phyloP scores from a whole-genome alignment of 1,140 invertebrate genomes.

The Ips nitidus region DNA sequence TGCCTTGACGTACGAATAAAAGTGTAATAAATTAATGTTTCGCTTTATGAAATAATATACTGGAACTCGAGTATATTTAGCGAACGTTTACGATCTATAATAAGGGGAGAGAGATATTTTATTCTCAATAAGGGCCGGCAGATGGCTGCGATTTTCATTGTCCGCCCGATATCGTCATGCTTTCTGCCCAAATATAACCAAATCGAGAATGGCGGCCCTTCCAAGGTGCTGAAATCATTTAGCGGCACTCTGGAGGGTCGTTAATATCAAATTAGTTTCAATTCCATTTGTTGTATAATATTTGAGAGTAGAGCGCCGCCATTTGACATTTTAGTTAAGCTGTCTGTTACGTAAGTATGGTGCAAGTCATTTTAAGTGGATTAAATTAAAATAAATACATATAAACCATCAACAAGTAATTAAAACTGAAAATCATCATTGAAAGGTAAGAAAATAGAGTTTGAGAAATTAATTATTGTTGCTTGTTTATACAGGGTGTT shows the following conservation, averaged over 20 bases:
- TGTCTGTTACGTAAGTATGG: no score
- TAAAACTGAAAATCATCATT: no score
- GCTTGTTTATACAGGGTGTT: no score
- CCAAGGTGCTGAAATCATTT: slow-evolving; percentile 33
- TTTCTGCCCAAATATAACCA: slow-evolving; percentile 45
- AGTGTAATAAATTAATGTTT: slow-evolving; percentile 46
- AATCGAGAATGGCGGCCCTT: not conserved
- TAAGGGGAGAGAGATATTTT: slow-evolving; percentile 43
- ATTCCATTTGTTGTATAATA: slow-evolving; percentile 32
- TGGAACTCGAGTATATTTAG: slow-evolving; percentile 47
- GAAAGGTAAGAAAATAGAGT: no score
- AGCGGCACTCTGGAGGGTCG: slow-evolving; percentile 34
- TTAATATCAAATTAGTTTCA: slow-evolving; percentile 49
- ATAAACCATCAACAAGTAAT: no score
- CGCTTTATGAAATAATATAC: slow-evolving; percentile 47
- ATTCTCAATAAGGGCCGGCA: slow-evolving; percentile 41
- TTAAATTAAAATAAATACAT: no score
- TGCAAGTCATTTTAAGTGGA: no score
- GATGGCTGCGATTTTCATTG: slow-evolving; percentile 47
- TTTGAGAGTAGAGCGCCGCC: no score
- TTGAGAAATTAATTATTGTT: no score
- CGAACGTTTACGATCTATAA: slow-evolving; percentile 46
- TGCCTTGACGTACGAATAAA: slow-evolving; percentile 39
- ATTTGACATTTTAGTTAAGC: no score
- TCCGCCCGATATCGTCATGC: slow-evolving; percentile 45